Evolutionary conservation across 2,888 invertebrate genomes (phyloP).

Genomic region (Xestia rhomboidea): DNA sequence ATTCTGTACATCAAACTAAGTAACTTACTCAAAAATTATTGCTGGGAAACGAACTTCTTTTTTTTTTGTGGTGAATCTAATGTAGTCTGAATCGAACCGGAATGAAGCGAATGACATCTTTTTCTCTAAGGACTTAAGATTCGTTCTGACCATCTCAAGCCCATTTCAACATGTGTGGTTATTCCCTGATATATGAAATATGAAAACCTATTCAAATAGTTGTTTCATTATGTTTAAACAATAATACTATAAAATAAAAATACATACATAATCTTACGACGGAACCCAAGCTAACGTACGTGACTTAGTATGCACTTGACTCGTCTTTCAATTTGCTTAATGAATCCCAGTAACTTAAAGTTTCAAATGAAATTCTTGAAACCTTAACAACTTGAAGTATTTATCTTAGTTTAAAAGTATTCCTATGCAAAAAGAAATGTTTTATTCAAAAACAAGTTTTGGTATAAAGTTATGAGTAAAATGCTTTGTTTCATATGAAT

Average conservation of each 20-base stretch:
- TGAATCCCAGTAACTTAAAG: constrained; percentile 54
- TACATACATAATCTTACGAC: neutral
- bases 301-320: neutral
- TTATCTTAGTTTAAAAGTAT: constrained; percentile 42
- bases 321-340: constrained; percentile 53
- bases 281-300: neutral
- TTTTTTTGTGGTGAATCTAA: too few relatives aligned
- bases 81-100: neutral
- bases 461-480: neutral
- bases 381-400: constrained; percentile 26
- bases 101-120: neutral
- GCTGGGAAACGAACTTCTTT: too few relatives aligned
- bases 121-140: neutral
- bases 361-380: constrained; percentile 45
- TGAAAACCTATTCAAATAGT: neutral
- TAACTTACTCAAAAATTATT: too few relatives aligned
- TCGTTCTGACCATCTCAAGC: neutral
- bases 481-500: neutral
- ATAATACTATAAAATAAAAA: too few relatives aligned
- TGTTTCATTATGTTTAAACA: neutral
- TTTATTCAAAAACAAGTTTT: constrained; percentile 12
- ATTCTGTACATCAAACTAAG: too few relatives aligned
- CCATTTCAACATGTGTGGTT: neutral
- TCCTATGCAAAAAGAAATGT: constrained; percentile 13
- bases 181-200: neutral